These are phyloP conservation scores for Penaeus indicus DNA, from an alignment of 1,140 invertebrate genomes.

Conservation along the genomic window DNA sequence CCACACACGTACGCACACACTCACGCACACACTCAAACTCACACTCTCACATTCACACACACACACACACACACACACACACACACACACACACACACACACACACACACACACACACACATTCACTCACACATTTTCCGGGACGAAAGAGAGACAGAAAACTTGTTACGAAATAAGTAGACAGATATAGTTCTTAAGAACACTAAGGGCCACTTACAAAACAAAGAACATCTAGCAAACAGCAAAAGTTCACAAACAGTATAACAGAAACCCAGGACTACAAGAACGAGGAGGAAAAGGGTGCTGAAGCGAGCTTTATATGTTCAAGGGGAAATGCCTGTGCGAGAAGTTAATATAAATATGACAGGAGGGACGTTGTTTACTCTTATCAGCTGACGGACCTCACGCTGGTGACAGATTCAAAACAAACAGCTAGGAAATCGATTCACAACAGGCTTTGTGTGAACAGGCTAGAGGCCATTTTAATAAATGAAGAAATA, in stretches of 20 bases:
- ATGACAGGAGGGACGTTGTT: too few species aligned
- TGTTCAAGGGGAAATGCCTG: too few species aligned
- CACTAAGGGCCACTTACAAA: background rate
- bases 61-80: slow-evolving; percentile 36
- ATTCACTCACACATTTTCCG: background rate
- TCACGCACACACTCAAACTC: background rate
- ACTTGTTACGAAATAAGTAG: background rate
- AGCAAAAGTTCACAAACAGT: background rate
- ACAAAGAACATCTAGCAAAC: background rate
- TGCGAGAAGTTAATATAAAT: too few species aligned
- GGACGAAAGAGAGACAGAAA: background rate
- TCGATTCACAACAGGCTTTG: too few species aligned
- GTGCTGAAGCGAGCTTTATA: too few species aligned
- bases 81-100: slow-evolving; percentile 12
- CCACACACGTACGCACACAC: background rate
- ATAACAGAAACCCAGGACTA: background rate
- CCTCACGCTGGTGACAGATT: too few species aligned
- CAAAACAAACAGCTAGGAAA: too few species aligned
- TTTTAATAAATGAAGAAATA: too few species aligned
- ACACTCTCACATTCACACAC: background rate
- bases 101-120: slow-evolving; percentile 26
- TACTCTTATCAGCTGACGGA: too few species aligned
- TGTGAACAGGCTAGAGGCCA: too few species aligned
- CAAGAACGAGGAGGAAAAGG: too few species aligned
- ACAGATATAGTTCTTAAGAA: too few species aligned